phyloP scores from a whole-genome alignment of 1,140 invertebrate genomes.

The Neodiprion virginianus region DNA sequence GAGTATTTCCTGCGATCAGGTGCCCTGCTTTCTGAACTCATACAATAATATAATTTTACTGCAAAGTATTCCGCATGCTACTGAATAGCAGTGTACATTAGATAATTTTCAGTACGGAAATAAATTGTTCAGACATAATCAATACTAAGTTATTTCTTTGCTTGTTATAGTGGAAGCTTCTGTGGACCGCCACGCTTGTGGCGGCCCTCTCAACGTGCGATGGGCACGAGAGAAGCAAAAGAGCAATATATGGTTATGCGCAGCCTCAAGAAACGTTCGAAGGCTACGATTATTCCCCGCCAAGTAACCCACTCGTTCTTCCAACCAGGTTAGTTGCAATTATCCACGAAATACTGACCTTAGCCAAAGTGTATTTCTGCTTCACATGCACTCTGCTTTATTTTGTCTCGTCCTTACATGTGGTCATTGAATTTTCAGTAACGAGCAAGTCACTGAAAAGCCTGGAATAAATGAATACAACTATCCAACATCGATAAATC shows the following conservation, averaged over 20 bases:
- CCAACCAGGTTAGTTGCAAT: slow-evolving; percentile 42
- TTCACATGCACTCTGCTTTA: not conserved
- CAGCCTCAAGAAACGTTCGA: slow-evolving; percentile 41
- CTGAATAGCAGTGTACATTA: no score
- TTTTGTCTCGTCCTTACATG: no score
- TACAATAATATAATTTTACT: not conserved
- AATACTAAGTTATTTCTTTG: slow-evolving; percentile 17
- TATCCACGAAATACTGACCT: not conserved
- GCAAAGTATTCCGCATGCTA: no score
- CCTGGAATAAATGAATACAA: not conserved
- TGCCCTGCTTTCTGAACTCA: not conserved
- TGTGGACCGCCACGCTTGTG: slow-evolving; percentile 46
- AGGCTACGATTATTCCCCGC: slow-evolving; percentile 44
- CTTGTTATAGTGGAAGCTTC: slow-evolving; percentile 45
- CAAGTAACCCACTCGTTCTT: slow-evolving; percentile 39
- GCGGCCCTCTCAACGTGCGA: slow-evolving; percentile 43
- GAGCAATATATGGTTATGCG: slow-evolving; percentile 48
- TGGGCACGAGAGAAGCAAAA: slow-evolving; percentile 42
- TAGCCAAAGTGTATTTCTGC: not conserved
- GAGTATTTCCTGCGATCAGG: not conserved
- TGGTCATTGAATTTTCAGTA: not conserved
- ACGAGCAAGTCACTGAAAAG: not conserved
- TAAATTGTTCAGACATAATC: no score
- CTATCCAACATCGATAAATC: not conserved
- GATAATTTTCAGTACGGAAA: no score